Evolutionary conservation across 2,113 vertebrate species (phyloP), one percentile per base, ranked within the genome.

Genomic region (Colossoma macropomum): DNA sequence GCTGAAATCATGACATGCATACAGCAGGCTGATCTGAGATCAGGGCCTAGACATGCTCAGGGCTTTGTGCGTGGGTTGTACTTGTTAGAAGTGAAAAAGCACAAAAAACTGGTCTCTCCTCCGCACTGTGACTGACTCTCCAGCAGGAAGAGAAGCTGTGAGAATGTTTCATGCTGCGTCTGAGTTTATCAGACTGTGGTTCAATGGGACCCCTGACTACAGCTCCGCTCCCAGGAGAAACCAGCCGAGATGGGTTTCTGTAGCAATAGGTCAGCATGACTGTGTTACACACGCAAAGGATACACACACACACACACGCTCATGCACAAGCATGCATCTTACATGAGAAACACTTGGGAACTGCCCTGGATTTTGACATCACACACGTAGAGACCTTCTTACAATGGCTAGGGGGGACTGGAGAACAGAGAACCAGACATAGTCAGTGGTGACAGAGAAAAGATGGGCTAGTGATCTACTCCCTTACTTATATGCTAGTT

Each of bases 331-430:
- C 89, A 89, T 91, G 91, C 87, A 81, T 94, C 96, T 96, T 96
- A 97, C 95, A 96, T 86, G 95, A 97, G 93, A 96, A 97, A 95
- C 95, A 96, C 94, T 93, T 94, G 93, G 94, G 95, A 83, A 94
- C 87, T 79, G 95, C 90, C 91, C 95, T 96, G 91, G 95, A 91
- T 92, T 95, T 96, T 91, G 95, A 88, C 96, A 96, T 94, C 95
- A 96, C 94, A 94, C 95, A 97, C n/a, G 94, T 96, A 92, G 96
- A 96, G 90, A 96, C 96, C 94, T 95, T 96, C 92, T 92, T 96
- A 95, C 96, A 97, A 92, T 95, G 95, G 90, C 92, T 95, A 94
- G 92, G 93, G 94, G 93, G 93, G 89, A 95, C 96, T 96, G 86
- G 92, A 93, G 92, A 93, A 94, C 89, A 96, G 91, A 96, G 94